Evolutionary conservation across 2,797 vertebrate genomes (phyloP).

Genomic region (Rhinogobio ventralis): DNA sequence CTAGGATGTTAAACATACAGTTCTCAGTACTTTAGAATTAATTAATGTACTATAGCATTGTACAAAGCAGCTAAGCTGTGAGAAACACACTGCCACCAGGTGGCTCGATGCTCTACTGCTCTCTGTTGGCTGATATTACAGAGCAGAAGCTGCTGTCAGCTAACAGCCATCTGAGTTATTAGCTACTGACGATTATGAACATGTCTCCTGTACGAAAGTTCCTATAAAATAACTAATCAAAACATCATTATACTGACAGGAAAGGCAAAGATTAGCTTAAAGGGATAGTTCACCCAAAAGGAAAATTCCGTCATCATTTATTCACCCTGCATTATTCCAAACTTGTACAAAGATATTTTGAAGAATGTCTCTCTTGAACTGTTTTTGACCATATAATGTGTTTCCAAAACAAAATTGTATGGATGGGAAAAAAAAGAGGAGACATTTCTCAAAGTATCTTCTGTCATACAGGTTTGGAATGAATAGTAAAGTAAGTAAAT

Average conservation of each 20-base stretch:
- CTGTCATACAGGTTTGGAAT: not conserved
- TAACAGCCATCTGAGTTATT: constrained; percentile 15
- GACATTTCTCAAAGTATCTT: not conserved
- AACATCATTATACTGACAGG: constrained; percentile 11
- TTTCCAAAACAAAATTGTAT: not conserved
- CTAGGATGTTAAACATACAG: constrained; percentile 1
- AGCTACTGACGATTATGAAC: constrained; percentile 23
- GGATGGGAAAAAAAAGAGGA: not conserved
- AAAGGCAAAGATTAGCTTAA: not conserved
- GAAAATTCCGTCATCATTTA: not conserved
- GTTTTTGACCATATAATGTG: not conserved
- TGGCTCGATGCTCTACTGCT: not conserved
- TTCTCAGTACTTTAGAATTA: constrained; percentile 21
- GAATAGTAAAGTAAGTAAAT: not conserved
- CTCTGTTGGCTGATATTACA: constrained; percentile 1
- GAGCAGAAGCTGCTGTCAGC: not conserved
- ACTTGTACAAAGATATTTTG: not conserved
- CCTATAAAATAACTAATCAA: constrained; percentile 32
- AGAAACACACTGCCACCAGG: constrained; percentile 36
- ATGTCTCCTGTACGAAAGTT: not conserved
- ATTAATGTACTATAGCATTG: not conserved
- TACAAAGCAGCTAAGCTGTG: not conserved
- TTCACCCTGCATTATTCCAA: not conserved
- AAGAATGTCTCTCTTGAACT: not conserved
- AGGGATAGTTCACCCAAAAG: not conserved